Evolutionary conservation across 2,113 vertebrate genomes (phyloP).

Genomic region (Ammodytes dubius): DNA sequence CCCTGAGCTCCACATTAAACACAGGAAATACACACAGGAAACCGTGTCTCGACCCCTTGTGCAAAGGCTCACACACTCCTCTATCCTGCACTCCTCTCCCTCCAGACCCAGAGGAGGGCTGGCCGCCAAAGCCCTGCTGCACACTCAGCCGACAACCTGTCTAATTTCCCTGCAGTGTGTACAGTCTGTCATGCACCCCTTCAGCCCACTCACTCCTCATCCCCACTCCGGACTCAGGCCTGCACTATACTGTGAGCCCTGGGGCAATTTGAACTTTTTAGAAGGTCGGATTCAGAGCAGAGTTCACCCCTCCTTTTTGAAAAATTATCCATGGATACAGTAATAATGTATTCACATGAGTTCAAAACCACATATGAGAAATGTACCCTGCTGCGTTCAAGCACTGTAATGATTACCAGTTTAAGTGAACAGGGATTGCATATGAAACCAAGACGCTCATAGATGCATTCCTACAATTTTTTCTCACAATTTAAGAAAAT

Average conservation of each 20-base stretch:
- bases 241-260: not conserved
- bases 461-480: not conserved
- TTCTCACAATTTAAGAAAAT: not conserved
- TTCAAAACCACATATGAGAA: not conserved
- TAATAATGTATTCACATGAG: not conserved
- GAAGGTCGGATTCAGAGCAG: slow-evolving; percentile 10
- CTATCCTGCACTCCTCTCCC: slow-evolving; percentile 56
- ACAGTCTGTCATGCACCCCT: slow-evolving; percentile 18
- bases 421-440: not conserved
- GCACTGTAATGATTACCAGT: not conserved
- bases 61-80: slow-evolving; percentile 62
- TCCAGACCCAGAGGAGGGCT: slow-evolving; percentile 55
- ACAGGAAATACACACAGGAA: slow-evolving; percentile 81
- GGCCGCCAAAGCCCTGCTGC: slow-evolving; percentile 42
- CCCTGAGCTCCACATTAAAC: slow-evolving; percentile 79
- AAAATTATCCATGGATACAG: not conserved
- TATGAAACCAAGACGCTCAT: not conserved
- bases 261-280: slow-evolving; percentile 9
- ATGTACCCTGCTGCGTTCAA: not conserved
- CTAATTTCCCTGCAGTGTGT: slow-evolving; percentile 58
- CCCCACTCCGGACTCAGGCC: slow-evolving; percentile 5
- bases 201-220: slow-evolving; percentile 21
- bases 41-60: slow-evolving; percentile 63
- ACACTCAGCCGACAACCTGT: slow-evolving; percentile 70
- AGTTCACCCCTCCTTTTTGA: slow-evolving; percentile 6